Evolutionary conservation across 2,888 invertebrate species (phyloP), one percentile per base, ranked within the genome.

Genomic region (Callinectes sapidus): DNA sequence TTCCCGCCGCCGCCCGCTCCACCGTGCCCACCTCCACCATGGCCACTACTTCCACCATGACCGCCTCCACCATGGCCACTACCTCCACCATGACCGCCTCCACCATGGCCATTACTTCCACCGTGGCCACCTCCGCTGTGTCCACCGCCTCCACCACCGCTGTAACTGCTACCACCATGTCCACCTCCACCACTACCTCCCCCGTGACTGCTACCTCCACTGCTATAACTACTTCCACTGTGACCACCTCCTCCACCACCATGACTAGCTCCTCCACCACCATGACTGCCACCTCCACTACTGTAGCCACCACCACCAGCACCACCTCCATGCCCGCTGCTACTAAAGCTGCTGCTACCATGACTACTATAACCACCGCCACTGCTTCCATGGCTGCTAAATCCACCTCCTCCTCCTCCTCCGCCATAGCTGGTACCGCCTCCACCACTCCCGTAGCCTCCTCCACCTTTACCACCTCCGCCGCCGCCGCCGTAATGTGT

Each of bases 401-500:
- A 32, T 13, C 86, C 81, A 3, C 90, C 89, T 71, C 71, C 86
- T 61, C 87, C 39, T 14, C 85, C 81, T 28, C 54, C 48, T 28
- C 90, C 85, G 28, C 85, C 28, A 32, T 18, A 14, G 10, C 90
- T 54, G 48, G 18, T 1, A 2, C 89, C 90, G 14, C 81, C 48
- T 16, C 90, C 54, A 8, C 90, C 81, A 48, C 90, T 35, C 14
- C 85, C 32, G 28, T 90, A 18, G 10, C 90, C 85, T 1, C 81
- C 54, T 2, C 86, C 87, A 42, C 77, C 54, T 18, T 54, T 87
- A 23, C 86, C 90, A 23, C 86, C 89, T n/a, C n/a, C n/a, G n/a
- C n/a, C n/a, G n/a, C n/a, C n/a, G n/a, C n/a, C n/a, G n/a, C 91
- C 93, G 39, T 92, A 92, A 39, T 92, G 89, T n/a, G 92, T 89